phyloP scores from a whole-genome alignment of 1,140 invertebrate species.

The Magallana angulata region DNA sequence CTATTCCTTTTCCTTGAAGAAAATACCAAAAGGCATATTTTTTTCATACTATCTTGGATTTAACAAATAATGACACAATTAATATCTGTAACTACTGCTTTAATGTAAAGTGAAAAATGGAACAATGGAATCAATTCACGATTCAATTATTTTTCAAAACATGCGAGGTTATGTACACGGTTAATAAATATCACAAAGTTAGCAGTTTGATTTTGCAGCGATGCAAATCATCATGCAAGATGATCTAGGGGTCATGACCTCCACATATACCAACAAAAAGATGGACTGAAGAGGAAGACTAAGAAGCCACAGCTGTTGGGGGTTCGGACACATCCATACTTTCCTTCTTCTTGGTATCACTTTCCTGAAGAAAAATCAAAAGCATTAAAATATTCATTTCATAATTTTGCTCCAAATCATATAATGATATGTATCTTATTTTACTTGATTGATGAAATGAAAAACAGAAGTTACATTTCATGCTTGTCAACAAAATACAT shows the following conservation, averaged over 20 bases:
- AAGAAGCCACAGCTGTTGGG: slow-evolving; percentile 43
- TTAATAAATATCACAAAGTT: slow-evolving; percentile 32
- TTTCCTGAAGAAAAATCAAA: slow-evolving; percentile 39
- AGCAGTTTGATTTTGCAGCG: slow-evolving; percentile 3
- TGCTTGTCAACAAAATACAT: too few relatives aligned
- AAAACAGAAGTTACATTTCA: too few relatives aligned
- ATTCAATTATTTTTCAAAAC: not conserved
- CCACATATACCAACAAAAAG: not conserved
- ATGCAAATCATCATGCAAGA: not conserved
- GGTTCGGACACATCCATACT: slow-evolving; percentile 42
- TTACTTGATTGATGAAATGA: too few relatives aligned
- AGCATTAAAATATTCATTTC: too few relatives aligned
- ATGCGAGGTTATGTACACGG: not conserved
- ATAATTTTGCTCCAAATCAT: too few relatives aligned
- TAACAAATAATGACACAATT: not conserved
- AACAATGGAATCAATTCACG: slow-evolving; percentile 3
- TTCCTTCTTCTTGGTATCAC: slow-evolving; percentile 44
- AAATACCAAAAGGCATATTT: too few relatives aligned
- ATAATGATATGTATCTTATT: too few relatives aligned
- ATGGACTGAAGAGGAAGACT: not conserved
- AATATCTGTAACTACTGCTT: not conserved
- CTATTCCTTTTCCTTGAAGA: too few relatives aligned
- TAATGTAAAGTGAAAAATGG: slow-evolving; percentile 8
- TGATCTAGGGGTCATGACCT: not conserved
- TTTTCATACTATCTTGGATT: not conserved